Conservation (phyloP, 2,797 vertebrate genomes). For the Gymnocypris eckloni region DNA sequence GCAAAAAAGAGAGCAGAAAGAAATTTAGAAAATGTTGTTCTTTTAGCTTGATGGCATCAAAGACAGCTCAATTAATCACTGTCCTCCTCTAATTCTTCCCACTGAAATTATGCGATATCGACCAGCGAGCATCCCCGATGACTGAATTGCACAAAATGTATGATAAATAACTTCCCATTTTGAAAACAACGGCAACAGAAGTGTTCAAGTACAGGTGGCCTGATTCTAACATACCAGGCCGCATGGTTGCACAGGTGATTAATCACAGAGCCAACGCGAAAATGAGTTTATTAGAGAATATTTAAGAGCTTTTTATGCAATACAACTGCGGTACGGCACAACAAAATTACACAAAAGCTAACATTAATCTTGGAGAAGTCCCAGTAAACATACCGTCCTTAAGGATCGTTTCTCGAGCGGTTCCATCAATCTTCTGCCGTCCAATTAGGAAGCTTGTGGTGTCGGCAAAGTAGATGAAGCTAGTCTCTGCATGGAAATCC, state of each 20-base stretch:
- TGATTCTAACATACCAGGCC: not conserved
- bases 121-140: conserved; percentile 41
- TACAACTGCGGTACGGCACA: not conserved
- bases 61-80: conserved; percentile 60
- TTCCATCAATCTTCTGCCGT: conserved; percentile 86
- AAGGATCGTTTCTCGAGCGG: conserved; percentile 83
- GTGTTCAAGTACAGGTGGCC: conserved; percentile 37
- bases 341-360: not conserved
- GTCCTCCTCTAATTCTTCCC: conserved; percentile 43
- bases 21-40: conserved; percentile 40
- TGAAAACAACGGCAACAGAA: conserved; percentile 34
- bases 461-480: conserved; percentile 88
- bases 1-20: conserved; percentile 33
- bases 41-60: conserved; percentile 35
- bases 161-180: conserved; percentile 49
- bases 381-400: conserved; percentile 79
- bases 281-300: not conserved
- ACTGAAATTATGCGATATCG: conserved; percentile 47
- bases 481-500: conserved; percentile 84
- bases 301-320: conserved; percentile 1
- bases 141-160: conserved; percentile 26
- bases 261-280: conserved; percentile 7
- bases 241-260: conserved; percentile 41
- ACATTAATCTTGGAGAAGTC: not conserved
- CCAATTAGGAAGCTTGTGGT: conserved; percentile 88